Conservation (phyloP, 2,797 vertebrate genomes). For the Alcedo atthis region DNA sequence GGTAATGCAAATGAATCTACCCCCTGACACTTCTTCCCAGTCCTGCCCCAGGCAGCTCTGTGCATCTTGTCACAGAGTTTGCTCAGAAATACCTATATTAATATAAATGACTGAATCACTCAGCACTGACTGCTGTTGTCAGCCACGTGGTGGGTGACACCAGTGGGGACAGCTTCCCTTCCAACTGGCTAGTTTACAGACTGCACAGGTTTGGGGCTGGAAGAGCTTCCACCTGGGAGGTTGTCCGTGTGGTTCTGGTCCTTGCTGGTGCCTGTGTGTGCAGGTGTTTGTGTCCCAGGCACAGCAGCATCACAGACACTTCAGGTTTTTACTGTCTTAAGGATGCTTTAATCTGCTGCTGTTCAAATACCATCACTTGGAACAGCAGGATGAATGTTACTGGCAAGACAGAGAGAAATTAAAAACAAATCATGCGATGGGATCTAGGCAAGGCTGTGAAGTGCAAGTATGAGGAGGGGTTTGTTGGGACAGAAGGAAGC, state of each 20-base stretch:
- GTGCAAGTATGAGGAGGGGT: neutral
- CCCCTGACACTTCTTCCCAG: neutral
- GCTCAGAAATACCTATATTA: neutral
- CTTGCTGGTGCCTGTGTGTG: neutral
- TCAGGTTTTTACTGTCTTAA: neutral
- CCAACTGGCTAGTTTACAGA: neutral
- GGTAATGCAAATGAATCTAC: neutral
- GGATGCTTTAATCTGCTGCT: neutral
- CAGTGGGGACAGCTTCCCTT: neutral
- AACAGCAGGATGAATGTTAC: neutral
- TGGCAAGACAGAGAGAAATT: neutral
- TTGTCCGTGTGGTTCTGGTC: neutral
- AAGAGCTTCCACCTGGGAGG: neutral
- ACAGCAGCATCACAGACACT: neutral
- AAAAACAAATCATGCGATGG: neutral
- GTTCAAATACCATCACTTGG: neutral
- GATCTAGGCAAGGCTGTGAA: neutral
- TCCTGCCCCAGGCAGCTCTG: neutral
- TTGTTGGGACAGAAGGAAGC: neutral
- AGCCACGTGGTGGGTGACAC: neutral
- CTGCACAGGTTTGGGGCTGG: neutral
- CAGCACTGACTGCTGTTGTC: neutral
- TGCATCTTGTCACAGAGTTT: neutral
- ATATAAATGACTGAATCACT: conserved; percentile 25
- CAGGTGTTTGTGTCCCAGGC: neutral